A percentile compares a stretch with the other conserved stretches of the same genome.
Evolutionary conservation across 2,113 vertebrate genomes (phyloP).

Genomic region (Scomber scombrus): DNA sequence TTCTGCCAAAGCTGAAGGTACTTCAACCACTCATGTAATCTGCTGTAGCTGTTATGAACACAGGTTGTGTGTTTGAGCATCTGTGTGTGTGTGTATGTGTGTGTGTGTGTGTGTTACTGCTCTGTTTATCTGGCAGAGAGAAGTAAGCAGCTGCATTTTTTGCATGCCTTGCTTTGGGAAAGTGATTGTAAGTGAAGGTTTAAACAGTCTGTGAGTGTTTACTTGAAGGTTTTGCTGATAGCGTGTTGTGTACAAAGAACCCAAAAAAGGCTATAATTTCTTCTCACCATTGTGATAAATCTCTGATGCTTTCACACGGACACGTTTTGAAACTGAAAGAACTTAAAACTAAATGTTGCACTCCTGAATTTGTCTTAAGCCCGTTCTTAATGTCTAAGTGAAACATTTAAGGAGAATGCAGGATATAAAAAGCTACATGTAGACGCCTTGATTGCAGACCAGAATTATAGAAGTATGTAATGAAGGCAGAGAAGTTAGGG

Average conservation of each 20-base stretch:
- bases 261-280: not conserved
- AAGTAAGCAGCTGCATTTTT: slow-evolving; percentile 45
- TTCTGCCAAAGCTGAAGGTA: slow-evolving; percentile 56
- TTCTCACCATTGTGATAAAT: slow-evolving; percentile 1
- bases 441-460: not conserved
- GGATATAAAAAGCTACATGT: not conserved
- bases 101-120: slow-evolving; percentile 5
- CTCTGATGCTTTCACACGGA: not conserved
- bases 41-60: slow-evolving; percentile 37
- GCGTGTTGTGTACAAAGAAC: slow-evolving; percentile 14
- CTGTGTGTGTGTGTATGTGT: slow-evolving; percentile 20
- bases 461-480: not conserved
- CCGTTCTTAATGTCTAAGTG: not conserved
- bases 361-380: not conserved
- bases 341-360: not conserved
- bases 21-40: slow-evolving; percentile 48
- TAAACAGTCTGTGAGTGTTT: slow-evolving; percentile 21
- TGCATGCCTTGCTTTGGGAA: slow-evolving; percentile 51
- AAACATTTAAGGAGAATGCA: not conserved
- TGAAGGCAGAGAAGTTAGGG: not conserved
- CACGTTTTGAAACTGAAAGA: not conserved
- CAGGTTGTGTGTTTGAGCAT: slow-evolving; percentile 28
- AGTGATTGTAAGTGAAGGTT: slow-evolving; percentile 37
- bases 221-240: slow-evolving; percentile 35
- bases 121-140: slow-evolving; percentile 5